Conservation (phyloP, 2,797 vertebrate species). For the Pipistrellus kuhlii region DNA sequence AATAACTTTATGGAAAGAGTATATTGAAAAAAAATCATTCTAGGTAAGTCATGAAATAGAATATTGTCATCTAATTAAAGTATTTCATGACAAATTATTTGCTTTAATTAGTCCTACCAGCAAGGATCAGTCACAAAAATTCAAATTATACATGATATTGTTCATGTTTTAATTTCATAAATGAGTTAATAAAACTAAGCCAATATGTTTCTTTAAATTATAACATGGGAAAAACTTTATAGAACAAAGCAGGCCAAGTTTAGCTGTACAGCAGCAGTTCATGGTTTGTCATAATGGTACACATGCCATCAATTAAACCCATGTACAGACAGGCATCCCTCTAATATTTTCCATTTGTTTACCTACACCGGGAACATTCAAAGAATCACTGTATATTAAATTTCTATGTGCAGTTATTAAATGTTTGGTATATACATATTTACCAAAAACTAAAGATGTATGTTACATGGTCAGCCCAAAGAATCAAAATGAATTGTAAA, state of each 20-base stretch:
- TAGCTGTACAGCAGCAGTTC: slow-evolving; percentile 25
- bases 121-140: slow-evolving; percentile 51
- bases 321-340: slow-evolving; percentile 25
- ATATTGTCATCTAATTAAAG: slow-evolving; percentile 63
- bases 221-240: background rate
- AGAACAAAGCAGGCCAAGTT: background rate
- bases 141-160: slow-evolving; percentile 62
- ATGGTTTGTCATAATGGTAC: background rate
- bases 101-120: slow-evolving; percentile 60
- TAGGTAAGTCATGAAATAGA: slow-evolving; percentile 52
- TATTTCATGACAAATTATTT: slow-evolving; percentile 67
- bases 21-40: slow-evolving; percentile 54
- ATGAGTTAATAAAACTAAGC: slow-evolving; percentile 44
- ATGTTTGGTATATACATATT: slow-evolving; percentile 66
- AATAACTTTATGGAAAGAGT: slow-evolving; percentile 57
- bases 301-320: slow-evolving; percentile 33
- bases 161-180: slow-evolving; percentile 70
- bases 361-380: slow-evolving; percentile 33
- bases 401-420: slow-evolving; percentile 68
- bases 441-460: slow-evolving; percentile 72
- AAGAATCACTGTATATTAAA: slow-evolving; percentile 41
- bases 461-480: slow-evolving; percentile 61
- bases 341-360: slow-evolving; percentile 27
- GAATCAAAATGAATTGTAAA: slow-evolving; percentile 67
- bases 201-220: slow-evolving; percentile 46